Evolutionary conservation across 1,140 invertebrate genomes (phyloP).

Genomic region (Maniola jurtina): DNA sequence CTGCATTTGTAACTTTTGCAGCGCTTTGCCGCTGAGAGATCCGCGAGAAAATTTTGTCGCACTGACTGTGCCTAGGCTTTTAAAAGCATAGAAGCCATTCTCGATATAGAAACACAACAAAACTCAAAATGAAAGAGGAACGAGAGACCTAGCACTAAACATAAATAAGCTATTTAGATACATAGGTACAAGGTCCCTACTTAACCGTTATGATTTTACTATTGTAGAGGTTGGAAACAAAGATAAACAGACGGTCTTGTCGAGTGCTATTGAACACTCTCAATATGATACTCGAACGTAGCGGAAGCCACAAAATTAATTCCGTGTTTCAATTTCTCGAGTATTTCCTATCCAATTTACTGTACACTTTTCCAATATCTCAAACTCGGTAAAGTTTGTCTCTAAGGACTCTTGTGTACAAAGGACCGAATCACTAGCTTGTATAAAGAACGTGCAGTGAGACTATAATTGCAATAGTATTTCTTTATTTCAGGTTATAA

Average conservation of each 20-base stretch:
- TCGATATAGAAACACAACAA: no score
- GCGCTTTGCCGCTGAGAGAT: no score
- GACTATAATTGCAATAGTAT: conserved; percentile 6
- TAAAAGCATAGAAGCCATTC: no score
- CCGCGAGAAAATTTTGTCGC: no score
- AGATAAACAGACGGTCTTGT: conserved; percentile 5
- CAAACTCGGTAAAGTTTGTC: conserved; percentile 24
- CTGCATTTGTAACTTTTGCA: no score
- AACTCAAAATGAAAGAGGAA: no score
- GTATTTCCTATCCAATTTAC: conserved; percentile 30
- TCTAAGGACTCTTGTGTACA: conserved; percentile 20
- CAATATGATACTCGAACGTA: conserved; percentile 8
- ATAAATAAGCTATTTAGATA: conserved; percentile 35
- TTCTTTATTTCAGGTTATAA: neutral
- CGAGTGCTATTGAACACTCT: neutral
- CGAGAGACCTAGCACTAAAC: no score
- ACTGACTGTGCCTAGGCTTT: no score
- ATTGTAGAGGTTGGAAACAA: neutral
- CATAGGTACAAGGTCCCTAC: conserved; percentile 4
- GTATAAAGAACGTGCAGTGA: conserved; percentile 15
- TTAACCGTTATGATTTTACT: neutral
- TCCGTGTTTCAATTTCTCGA: conserved; percentile 22
- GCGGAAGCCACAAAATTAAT: conserved; percentile 25
- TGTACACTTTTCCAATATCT: conserved; percentile 30
- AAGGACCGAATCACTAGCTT: conserved; percentile 26